phyloP scores from a whole-genome alignment of 2,113 vertebrate genomes.

The Nestor notabilis region DNA sequence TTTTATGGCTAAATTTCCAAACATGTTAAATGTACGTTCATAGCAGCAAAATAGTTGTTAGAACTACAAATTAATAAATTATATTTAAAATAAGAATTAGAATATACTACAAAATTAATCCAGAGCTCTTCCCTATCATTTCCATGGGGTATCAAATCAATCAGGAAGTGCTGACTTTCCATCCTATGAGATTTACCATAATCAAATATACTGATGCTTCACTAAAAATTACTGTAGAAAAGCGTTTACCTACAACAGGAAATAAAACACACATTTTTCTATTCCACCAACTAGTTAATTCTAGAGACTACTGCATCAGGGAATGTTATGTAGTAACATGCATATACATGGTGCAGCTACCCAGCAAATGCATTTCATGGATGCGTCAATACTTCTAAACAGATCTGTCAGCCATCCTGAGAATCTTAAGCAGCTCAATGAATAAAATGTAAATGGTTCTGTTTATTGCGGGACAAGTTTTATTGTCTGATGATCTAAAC shows the following conservation, averaged over 20 bases:
- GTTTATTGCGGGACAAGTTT: too few relatives aligned
- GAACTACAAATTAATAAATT: neutral
- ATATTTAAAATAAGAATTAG: neutral
- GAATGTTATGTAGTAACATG: neutral
- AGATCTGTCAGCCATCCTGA: neutral
- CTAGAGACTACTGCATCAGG: neutral
- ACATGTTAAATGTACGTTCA: neutral
- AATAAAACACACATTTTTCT: neutral
- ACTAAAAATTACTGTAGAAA: neutral
- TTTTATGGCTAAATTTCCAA: neutral
- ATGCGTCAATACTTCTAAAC: neutral
- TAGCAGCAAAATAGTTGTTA: neutral
- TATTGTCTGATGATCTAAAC: neutral
- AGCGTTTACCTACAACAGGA: neutral
- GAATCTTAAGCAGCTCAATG: neutral
- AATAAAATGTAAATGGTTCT: too few relatives aligned
- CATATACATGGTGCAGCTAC: neutral
- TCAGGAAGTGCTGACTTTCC: neutral
- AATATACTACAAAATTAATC: neutral
- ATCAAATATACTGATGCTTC: neutral
- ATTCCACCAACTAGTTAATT: neutral
- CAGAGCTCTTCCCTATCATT: neutral
- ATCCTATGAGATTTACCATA: neutral
- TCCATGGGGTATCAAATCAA: neutral
- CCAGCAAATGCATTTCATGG: neutral